Evolutionary conservation across 2,113 vertebrate genomes (phyloP).

Genomic region (Sinocyclocheilus anshuiensis): DNA sequence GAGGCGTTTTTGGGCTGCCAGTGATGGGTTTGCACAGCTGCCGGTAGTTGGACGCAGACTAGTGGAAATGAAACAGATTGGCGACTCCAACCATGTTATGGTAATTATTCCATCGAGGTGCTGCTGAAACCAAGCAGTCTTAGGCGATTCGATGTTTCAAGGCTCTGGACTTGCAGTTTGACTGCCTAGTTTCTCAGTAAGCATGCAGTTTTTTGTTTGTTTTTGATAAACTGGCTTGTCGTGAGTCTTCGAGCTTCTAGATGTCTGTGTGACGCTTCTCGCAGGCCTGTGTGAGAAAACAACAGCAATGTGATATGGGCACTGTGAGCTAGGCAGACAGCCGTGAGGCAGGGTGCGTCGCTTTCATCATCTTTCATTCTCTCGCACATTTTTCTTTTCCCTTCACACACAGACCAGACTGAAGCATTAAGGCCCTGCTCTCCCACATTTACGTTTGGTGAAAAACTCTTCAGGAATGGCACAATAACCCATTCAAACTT

Average conservation of each 20-base stretch:
- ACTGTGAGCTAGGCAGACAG: slow-evolving; percentile 63
- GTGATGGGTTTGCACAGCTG: slow-evolving; percentile 71
- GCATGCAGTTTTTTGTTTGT: slow-evolving; percentile 45
- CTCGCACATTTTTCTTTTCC: slow-evolving; percentile 13
- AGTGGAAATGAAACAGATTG: slow-evolving; percentile 40
- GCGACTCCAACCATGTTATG: slow-evolving; percentile 29
- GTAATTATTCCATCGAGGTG: slow-evolving; percentile 32
- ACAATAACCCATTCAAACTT: not conserved
- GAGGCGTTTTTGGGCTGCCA: slow-evolving; percentile 17
- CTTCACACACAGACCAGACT: slow-evolving; percentile 34
- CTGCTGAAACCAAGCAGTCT: slow-evolving; percentile 35
- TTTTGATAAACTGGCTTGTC: slow-evolving; percentile 56
- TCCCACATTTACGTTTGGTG: not conserved
- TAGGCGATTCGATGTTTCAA: not conserved
- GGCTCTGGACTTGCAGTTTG: not conserved
- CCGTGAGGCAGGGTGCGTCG: slow-evolving; percentile 70
- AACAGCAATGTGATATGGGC: slow-evolving; percentile 67
- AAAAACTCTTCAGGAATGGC: slow-evolving; percentile 16
- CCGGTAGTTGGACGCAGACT: slow-evolving; percentile 47
- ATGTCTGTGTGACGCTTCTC: slow-evolving; percentile 45
- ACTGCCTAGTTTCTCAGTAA: slow-evolving; percentile 10
- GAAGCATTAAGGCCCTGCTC: not conserved
- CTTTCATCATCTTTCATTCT: slow-evolving; percentile 52
- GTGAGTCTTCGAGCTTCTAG: slow-evolving; percentile 42
- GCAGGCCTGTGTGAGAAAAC: slow-evolving; percentile 60